These are phyloP conservation scores for Acanthiza pusilla DNA, from an alignment of 2,797 vertebrate genomes.

Conservation along the genomic window DNA sequence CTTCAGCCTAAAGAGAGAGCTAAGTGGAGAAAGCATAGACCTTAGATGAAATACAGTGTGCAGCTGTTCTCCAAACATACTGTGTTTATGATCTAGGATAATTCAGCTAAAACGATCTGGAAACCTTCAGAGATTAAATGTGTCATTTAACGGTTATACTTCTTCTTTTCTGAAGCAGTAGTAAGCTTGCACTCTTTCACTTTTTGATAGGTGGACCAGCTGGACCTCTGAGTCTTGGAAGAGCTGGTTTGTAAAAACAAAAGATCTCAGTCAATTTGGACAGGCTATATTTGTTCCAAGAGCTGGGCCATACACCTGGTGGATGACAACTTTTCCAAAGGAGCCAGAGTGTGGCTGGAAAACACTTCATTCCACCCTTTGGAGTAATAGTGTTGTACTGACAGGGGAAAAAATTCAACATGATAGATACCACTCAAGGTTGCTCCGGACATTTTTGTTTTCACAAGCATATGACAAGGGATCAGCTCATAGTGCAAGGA, in stretches of 20 bases:
- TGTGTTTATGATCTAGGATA: neutral
- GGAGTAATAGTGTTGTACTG: neutral
- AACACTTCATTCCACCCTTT: neutral
- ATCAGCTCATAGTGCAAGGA: neutral
- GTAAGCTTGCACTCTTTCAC: neutral
- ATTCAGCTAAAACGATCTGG: neutral
- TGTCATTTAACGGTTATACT: neutral
- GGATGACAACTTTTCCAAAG: neutral
- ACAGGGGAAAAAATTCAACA: neutral
- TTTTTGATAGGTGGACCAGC: neutral
- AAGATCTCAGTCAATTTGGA: neutral
- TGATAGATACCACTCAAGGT: neutral
- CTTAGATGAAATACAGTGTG: neutral
- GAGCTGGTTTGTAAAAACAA: neutral
- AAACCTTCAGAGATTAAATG: constrained; percentile 7
- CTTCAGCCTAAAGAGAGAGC: neutral
- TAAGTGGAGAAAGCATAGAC: neutral
- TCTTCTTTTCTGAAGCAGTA: neutral
- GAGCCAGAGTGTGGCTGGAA: neutral
- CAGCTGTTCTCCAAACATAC: neutral
- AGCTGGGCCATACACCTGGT: neutral
- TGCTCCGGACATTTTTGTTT: constrained; percentile 1
- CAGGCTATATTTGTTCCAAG: neutral
- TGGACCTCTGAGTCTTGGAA: neutral
- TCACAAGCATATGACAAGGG: neutral